These are phyloP conservation scores for Thymallus thymallus DNA, from an alignment of 2,113 vertebrate genomes.

Conservation along the genomic window DNA sequence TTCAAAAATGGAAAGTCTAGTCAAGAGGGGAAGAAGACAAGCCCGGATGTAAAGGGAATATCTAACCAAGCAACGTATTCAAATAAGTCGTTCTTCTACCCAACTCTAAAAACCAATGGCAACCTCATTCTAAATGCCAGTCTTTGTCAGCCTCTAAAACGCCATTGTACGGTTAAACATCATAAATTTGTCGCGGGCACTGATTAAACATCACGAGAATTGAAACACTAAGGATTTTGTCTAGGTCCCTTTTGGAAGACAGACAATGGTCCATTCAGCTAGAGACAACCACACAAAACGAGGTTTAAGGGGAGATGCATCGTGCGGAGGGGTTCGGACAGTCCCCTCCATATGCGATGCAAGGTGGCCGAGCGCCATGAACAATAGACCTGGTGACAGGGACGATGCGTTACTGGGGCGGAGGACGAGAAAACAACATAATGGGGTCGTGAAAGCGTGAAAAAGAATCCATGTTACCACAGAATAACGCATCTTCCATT, in stretches of 20 bases:
- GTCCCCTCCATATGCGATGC: slow-evolving; percentile 94
- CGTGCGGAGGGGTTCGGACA: slow-evolving; percentile 85
- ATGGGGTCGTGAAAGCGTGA: slow-evolving; percentile 64
- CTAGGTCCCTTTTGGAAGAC: slow-evolving; percentile 84
- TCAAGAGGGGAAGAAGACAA: slow-evolving; percentile 30
- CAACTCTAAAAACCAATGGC: slow-evolving; percentile 77
- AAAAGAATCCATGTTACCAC: slow-evolving; percentile 3
- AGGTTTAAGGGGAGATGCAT: slow-evolving; percentile 87
- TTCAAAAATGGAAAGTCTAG: slow-evolving; percentile 2
- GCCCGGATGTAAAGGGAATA: slow-evolving; percentile 57
- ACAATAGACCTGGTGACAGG: slow-evolving; percentile 81
- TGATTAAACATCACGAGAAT: slow-evolving; percentile 98
- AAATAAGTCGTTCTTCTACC: slow-evolving; percentile 48
- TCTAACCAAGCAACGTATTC: slow-evolving; percentile 54
- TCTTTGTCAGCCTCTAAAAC: slow-evolving; percentile 94
- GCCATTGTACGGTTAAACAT: slow-evolving; percentile 93
- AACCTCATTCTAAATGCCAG: slow-evolving; percentile 85
- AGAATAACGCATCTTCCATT: not conserved
- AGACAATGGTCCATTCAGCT: slow-evolving; percentile 93
- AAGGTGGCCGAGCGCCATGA: slow-evolving; percentile 88
- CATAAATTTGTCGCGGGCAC: slow-evolving; percentile 97
- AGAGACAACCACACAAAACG: slow-evolving; percentile 84
- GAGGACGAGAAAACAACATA: slow-evolving; percentile 75
- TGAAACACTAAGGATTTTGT: slow-evolving; percentile 97
- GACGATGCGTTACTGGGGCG: slow-evolving; percentile 72